Conservation (phyloP, 2,888 invertebrate genomes). For the Drosophila siamana region DNA sequence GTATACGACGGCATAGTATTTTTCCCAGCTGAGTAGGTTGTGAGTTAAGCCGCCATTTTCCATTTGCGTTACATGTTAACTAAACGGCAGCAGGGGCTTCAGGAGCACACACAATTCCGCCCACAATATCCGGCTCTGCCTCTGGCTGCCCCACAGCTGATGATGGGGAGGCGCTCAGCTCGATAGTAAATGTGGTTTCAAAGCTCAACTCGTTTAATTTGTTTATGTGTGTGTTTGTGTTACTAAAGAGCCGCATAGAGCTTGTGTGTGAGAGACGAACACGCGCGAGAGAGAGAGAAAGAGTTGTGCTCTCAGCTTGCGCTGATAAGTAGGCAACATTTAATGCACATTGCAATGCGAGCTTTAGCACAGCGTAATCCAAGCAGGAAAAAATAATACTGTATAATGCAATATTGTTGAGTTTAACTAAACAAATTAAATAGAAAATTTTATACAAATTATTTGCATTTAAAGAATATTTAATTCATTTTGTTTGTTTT, state of each 20-base stretch:
- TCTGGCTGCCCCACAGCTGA: constrained; percentile 49
- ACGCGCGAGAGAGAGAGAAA: constrained; percentile 1
- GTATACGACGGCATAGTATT: constrained; percentile 61
- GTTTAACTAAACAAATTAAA: no score
- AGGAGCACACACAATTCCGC: constrained; percentile 13
- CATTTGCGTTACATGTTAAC: constrained; percentile 45
- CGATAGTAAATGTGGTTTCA: constrained; percentile 24
- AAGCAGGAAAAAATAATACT: not conserved
- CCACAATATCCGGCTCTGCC: constrained; percentile 36
- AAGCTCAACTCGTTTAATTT: not conserved
- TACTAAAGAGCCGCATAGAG: constrained; percentile 24
- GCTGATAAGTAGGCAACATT: constrained; percentile 24
- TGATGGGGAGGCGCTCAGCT: constrained; percentile 25
- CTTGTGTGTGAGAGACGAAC: not conserved
- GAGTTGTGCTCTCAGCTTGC: not conserved
- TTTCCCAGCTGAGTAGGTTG: constrained; percentile 65
- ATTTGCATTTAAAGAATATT: not conserved
- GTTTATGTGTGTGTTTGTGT: constrained; percentile 4
- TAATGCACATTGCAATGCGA: constrained; percentile 2
- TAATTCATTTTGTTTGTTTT: not conserved
- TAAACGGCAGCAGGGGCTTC: constrained; percentile 29
- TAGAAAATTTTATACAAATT: not conserved
- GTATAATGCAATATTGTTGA: not conserved
- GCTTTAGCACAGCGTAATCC: constrained; percentile 28
- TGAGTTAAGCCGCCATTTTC: constrained; percentile 56